Base-by-base conservation (phyloP, 1,140 invertebrate genomes). In the Aphelinus atriplicis region DNA sequence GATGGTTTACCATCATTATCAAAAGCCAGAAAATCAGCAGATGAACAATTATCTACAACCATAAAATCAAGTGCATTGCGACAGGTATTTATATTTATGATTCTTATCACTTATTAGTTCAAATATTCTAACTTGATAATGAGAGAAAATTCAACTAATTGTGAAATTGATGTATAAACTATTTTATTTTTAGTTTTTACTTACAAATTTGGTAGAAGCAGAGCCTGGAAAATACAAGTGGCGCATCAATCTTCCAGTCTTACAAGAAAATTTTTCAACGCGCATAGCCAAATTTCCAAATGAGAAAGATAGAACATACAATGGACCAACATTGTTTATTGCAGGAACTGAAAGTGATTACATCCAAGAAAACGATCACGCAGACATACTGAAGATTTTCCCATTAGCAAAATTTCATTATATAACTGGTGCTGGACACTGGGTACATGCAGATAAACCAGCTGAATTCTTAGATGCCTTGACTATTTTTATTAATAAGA, bases 401-500 rank as follows among this genome's bases (percentile, higher is more conserved):
- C 95, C 96, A 0, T 88, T 90, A 5, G 92, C 94, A 0, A 86
- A 92, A 76, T 90, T 98, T 71, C 84, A 90, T 70, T 94, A 92
- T 81, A 90, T 98, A 61, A 88, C 91, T 51, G 92, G 91, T 73
- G 94, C 96, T 42, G 95, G 95, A 4, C 97, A 98, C 85, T 96
- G 96, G 94, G 92, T 97, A 6, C 97, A 98, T 82, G 92, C 94
- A 67, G 96, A 98, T 77, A 94, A 97, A 84, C 95, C 97, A 1
- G 81, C 88, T 2, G 91, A 95, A 81, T 98, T 98, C 85, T 82
- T 97, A 7, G 87, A 90, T 77, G 78, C 89, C 78, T 88, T 90
- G 2, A 81, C 81, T 1, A 69, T 50, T 46, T 88, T 88, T 69
- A 76, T 87, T 57, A 86, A 87, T 64, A 50, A 80, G n/a, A 10